phyloP scores from a whole-genome alignment of 2,888 invertebrate genomes.

The Oligia latruncula region DNA sequence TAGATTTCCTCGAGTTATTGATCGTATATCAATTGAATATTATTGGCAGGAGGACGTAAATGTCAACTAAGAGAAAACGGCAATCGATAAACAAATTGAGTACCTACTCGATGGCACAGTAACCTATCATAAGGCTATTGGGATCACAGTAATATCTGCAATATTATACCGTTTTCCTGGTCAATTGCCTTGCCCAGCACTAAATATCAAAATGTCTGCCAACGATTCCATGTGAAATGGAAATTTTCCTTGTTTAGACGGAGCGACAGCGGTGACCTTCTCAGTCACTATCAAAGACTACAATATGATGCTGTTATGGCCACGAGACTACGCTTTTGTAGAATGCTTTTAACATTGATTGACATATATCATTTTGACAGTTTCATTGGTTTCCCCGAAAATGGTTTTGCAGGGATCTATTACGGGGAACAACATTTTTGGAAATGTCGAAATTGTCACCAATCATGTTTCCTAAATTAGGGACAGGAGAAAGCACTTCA shows the following conservation, averaged over 20 bases:
- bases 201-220: conserved; percentile 30
- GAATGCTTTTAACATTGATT: conserved; percentile 18
- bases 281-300: too few species aligned
- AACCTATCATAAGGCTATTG: conserved; percentile 53
- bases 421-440: not conserved
- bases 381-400: conserved; percentile 10
- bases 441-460: not conserved
- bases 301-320: too few species aligned
- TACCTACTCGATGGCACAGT: conserved; percentile 37
- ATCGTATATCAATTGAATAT: conserved; percentile 58
- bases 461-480: not conserved
- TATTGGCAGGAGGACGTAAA: conserved; percentile 46
- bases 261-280: conserved; percentile 22
- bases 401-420: not conserved
- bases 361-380: not conserved
- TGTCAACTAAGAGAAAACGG: conserved; percentile 63
- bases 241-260: conserved; percentile 30
- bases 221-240: conserved; percentile 26
- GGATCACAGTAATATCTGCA: conserved; percentile 40
- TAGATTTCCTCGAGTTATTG: conserved; percentile 44
- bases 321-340: conserved; percentile 7
- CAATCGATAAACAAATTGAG: conserved; percentile 51
- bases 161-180: conserved; percentile 36
- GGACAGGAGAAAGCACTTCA: not conserved
- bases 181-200: conserved; percentile 20